Evolutionary conservation across 1,140 invertebrate genomes (phyloP), one percentile per base, ranked within the genome.

Genomic region (Musca domestica): DNA sequence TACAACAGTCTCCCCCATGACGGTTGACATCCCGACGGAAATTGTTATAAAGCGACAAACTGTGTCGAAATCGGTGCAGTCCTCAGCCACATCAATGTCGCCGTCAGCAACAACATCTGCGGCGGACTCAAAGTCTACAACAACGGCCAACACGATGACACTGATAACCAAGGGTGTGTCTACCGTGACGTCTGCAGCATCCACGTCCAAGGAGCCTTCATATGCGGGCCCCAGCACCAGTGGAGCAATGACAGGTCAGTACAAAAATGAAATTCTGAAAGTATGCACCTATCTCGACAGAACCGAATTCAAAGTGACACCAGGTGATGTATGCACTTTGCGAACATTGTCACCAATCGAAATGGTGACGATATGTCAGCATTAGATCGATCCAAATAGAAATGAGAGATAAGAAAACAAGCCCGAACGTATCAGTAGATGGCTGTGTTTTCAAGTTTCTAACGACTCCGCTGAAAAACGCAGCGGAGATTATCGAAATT

Each of bases 211-310:
- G 20, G 63, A 66, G 30, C 27, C 25, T 2, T 2, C 34, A 48
- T 64, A 48, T 20, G 47, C 54, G 27, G 69, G 69, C 23, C 58
- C 66, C 3, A 72, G 72, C 70, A 71, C 69, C 63, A 76, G 74
- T 68, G 77, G 76, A 66, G 76, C 77, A 22, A 78, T 79, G 76
- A 79, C 77, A 76, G 77, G 77, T 78, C 46, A 70, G 73, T 73
- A 41, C 34, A 41, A 41, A 30, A 5, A 41, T 41, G 10, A 41
- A 41, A 41, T 10, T n/a, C n/a, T n/a, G n/a, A n/a, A n/a, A n/a
- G n/a, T n/a, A n/a, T n/a, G n/a, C n/a, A n/a, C n/a, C n/a, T n/a
- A n/a, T n/a, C n/a, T n/a, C n/a, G n/a, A n/a, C n/a, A n/a, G n/a
- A n/a, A n/a, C n/a, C n/a, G n/a, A n/a, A n/a, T n/a, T n/a, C n/a